Base-by-base conservation (phyloP, 2,113 vertebrate genomes). In the Bubo bubo region DNA sequence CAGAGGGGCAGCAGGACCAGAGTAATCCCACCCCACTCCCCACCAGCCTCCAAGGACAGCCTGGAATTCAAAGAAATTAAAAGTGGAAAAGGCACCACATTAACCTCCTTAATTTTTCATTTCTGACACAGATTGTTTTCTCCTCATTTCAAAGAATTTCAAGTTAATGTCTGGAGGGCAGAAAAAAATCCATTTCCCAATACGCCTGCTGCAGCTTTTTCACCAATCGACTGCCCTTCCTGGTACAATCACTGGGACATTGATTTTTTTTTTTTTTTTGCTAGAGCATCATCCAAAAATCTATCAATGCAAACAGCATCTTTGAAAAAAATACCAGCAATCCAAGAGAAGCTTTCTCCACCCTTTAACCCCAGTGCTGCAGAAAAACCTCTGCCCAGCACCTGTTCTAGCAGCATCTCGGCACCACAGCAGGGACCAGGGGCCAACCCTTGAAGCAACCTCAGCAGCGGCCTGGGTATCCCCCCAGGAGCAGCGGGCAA, bases 111-210 rank as follows among this genome's bases (percentile, higher is more conserved):
- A 98, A 98, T 98, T 98, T 98, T 98, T 98, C 97, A 97, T 98
- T 98, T 98, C 98, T 98, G 98, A 98, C 98, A 98, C 96, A 98
- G 96, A 98, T 98, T 98, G 97, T 96, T 98, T 97, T 98, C 97
- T 88, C 97, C 97, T 98, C 98, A 98, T 98, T 98, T 98, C 98
- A 98, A 98, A 98, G 98, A 98, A 98, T 98, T 98, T 99, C 98
- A 98, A 98, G 98, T 97, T 98, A 98, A 98, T 98, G 98, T 98
- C 98, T 98, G 97, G 98, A 98, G 98, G 98, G 98, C 98, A 98
- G 98, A 97, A 98, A 93, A 73, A 99, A 99, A 99, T 99, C 99
- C 98, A 99, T 99, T 99, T 98, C 98, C 99, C 99, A 99, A 99
- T 99, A 99, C 94, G 93, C 97, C 94, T 97, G 98, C 98, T 97